Conservation (phyloP, 2,797 vertebrate species). For the Clarias laeviceps region DNA sequence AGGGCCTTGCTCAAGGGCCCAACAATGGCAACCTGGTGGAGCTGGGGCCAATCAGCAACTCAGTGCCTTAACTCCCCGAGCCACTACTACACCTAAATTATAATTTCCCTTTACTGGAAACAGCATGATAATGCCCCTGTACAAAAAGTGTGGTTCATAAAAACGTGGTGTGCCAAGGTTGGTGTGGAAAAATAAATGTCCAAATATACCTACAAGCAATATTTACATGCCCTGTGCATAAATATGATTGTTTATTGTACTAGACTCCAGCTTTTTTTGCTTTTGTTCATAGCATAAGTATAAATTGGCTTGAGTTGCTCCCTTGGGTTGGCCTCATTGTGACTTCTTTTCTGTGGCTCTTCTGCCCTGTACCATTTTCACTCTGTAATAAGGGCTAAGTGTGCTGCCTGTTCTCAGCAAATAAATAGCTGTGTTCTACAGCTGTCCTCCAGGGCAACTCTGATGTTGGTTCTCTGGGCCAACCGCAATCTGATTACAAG, state of each 20-base stretch:
- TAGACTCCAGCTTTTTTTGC: constrained; percentile 22
- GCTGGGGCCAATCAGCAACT: too few species aligned
- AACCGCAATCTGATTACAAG: constrained; percentile 68
- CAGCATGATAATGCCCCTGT: background rate
- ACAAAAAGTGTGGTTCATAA: background rate
- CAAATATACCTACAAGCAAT: background rate
- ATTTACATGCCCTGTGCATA: background rate
- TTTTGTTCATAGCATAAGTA: constrained; percentile 39
- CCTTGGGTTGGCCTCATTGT: constrained; percentile 58
- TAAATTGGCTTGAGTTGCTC: constrained; percentile 20
- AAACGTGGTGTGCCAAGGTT: background rate
- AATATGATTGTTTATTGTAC: background rate
- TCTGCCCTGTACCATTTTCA: constrained; percentile 53
- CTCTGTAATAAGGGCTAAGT: constrained; percentile 60
- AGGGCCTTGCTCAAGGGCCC: too few species aligned
- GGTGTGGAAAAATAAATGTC: background rate
- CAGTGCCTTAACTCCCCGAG: too few species aligned
- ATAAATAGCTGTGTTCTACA: constrained; percentile 59
- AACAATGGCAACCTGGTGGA: too few species aligned
- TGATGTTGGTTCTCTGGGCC: constrained; percentile 60
- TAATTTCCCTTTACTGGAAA: background rate
- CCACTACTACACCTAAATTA: background rate
- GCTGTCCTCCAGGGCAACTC: constrained; percentile 63
- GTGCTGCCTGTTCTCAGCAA: constrained; percentile 61
- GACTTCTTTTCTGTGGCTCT: constrained; percentile 54